These are phyloP conservation scores for Etheostoma spectabile DNA, from an alignment of 2,113 vertebrate genomes.

Conservation along the genomic window DNA sequence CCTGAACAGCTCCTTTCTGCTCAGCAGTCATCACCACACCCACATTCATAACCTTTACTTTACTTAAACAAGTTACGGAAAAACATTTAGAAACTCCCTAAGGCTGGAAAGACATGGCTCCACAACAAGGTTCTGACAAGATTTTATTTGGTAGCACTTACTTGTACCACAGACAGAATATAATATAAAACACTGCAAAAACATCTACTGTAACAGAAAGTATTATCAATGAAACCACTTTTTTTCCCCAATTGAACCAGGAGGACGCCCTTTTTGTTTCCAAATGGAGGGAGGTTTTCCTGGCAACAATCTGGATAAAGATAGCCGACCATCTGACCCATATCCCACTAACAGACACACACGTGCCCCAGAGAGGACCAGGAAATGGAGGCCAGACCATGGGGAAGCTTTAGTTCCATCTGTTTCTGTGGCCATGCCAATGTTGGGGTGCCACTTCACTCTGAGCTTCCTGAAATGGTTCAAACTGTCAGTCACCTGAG, in stretches of 20 bases:
- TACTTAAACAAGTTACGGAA: constrained; percentile 24
- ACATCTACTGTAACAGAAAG: not conserved
- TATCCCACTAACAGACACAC: constrained; percentile 79
- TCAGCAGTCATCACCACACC: constrained; percentile 47
- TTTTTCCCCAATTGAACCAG: constrained; percentile 25
- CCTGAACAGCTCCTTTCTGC: constrained; percentile 65
- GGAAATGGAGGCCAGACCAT: constrained; percentile 81
- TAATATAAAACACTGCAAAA: not conserved
- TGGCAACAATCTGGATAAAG: constrained; percentile 70
- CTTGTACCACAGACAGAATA: not conserved
- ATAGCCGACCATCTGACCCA: constrained; percentile 82
- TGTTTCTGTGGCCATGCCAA: constrained; percentile 73
- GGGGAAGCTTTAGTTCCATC: constrained; percentile 81
- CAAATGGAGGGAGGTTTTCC: constrained; percentile 67
- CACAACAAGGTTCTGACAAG: not conserved
- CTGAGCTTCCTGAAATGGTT: constrained; percentile 68
- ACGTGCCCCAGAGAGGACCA: constrained; percentile 77
- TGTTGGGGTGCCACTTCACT: constrained; percentile 63
- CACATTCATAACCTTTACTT: constrained; percentile 43
- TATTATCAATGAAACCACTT: constrained; percentile 63
- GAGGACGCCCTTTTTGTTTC: constrained; percentile 62
- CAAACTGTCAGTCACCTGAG: constrained; percentile 69
- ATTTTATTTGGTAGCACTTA: not conserved
- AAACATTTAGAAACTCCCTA: constrained; percentile 30
- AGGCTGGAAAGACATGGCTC: not conserved